Evolutionary conservation across 1,140 invertebrate species (phyloP).

Genomic region (Magallana gigas): DNA sequence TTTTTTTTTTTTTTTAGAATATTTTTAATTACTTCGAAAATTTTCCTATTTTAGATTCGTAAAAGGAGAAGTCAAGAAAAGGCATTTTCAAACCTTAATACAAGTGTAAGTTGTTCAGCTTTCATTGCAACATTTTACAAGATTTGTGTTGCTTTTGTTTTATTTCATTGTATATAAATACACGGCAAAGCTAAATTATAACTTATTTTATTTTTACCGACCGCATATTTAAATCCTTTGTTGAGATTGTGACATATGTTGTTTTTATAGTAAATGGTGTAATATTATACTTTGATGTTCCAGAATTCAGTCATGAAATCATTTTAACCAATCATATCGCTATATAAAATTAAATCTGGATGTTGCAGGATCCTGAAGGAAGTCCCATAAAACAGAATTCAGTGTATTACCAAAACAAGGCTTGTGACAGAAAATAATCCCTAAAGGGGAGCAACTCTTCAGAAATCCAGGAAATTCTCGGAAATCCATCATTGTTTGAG

Average conservation of each 20-base stretch:
- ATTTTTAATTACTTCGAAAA: not conserved
- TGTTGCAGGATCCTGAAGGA: not conserved
- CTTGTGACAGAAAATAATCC: not conserved
- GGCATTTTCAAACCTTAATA: not conserved
- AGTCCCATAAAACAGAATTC: conserved; percentile 5
- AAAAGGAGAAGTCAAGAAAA: not conserved
- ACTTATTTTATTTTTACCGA: too few species aligned
- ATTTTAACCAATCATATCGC: too few species aligned
- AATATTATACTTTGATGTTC: too few species aligned
- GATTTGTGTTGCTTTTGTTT: too few species aligned
- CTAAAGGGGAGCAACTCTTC: not conserved
- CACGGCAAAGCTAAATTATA: too few species aligned
- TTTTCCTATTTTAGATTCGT: not conserved
- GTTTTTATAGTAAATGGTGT: not conserved
- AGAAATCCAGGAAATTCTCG: not conserved
- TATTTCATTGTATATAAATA: too few species aligned
- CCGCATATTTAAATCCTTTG: too few species aligned
- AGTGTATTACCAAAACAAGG: conserved; percentile 10
- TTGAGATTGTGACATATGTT: too few species aligned
- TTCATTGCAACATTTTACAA: too few species aligned
- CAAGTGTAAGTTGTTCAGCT: not conserved
- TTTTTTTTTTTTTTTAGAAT: not conserved
- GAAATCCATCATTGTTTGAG: not conserved
- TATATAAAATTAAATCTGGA: too few species aligned
- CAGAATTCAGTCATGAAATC: too few species aligned